These are phyloP conservation scores for Peromyscus melanophrys DNA, from an alignment of 2,797 vertebrate species.

Conservation along the genomic window DNA sequence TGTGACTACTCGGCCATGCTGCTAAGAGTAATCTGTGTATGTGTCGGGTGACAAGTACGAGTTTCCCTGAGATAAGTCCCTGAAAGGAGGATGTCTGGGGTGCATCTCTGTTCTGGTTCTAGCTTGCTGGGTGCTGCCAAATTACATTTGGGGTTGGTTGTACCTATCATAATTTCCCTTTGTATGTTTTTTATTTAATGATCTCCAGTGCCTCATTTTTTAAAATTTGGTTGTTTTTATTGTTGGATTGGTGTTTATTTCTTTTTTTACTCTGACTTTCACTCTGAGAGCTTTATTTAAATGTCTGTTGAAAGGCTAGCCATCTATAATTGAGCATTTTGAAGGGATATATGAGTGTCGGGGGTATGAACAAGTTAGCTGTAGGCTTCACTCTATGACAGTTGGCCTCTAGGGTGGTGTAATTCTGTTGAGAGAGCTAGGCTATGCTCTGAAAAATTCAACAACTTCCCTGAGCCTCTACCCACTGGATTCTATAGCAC, in stretches of 20 bases:
- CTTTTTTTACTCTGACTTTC: not conserved
- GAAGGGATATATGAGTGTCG: not conserved
- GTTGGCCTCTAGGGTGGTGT: not conserved
- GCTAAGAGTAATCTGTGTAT: not conserved
- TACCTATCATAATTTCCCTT: not conserved
- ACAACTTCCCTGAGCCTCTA: not conserved
- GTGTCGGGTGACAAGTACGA: not conserved
- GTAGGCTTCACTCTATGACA: not conserved
- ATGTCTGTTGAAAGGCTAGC: not conserved
- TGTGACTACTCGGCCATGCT: not conserved
- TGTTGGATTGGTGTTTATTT: not conserved
- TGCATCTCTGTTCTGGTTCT: not conserved
- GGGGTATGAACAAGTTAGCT: not conserved
- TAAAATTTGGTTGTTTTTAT: not conserved
- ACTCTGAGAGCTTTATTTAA: not conserved
- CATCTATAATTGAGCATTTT: not conserved
- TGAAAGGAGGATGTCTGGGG: not conserved
- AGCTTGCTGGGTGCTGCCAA: not conserved
- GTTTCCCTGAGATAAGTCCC: not conserved
- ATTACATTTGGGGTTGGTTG: not conserved
- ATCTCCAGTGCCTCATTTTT: not conserved
- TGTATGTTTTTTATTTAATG: constrained; percentile 17
- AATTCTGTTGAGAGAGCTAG: not conserved
- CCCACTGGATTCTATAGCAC: not conserved
- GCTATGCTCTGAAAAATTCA: not conserved